Conservation (phyloP, 2,797 vertebrate genomes). For the Pogoniulus pusillus region DNA sequence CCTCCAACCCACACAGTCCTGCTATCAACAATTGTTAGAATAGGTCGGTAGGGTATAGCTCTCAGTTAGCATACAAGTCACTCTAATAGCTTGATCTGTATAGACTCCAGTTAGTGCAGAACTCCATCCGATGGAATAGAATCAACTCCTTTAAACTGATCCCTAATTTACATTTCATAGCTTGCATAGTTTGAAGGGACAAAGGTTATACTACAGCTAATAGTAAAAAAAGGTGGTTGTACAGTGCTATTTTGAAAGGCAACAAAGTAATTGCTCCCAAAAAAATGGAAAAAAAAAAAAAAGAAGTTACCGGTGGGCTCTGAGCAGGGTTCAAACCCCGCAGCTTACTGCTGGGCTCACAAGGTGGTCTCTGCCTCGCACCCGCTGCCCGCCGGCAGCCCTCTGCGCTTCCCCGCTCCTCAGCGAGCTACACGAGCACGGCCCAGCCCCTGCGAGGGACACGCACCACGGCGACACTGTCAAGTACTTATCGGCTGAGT, state of each 20-base stretch:
- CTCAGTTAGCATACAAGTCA: slow-evolving; percentile 75
- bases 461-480: slow-evolving; percentile 71
- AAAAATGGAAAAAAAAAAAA: not conserved
- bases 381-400: not conserved
- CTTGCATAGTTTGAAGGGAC: slow-evolving; percentile 83
- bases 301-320: slow-evolving; percentile 64
- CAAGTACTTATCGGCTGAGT: slow-evolving; percentile 21
- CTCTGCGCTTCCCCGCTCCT: not conserved
- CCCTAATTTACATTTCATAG: slow-evolving; percentile 79
- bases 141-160: slow-evolving; percentile 76
- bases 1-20: slow-evolving; percentile 71
- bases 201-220: slow-evolving; percentile 79
- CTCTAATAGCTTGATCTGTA: slow-evolving; percentile 77
- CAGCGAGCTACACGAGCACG: slow-evolving; percentile 4
- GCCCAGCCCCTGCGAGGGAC: slow-evolving; percentile 63
- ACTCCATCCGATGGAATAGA: slow-evolving; percentile 76
- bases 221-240: slow-evolving; percentile 76
- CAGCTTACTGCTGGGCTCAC: slow-evolving; percentile 61
- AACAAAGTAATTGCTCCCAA: slow-evolving; percentile 75
- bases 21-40: slow-evolving; percentile 80
- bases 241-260: slow-evolving; percentile 80
- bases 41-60: slow-evolving; percentile 79
- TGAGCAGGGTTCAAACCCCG: slow-evolving; percentile 68
- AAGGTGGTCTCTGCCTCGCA: slow-evolving; percentile 22
- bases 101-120: slow-evolving; percentile 78